Evolutionary conservation across 2,888 invertebrate genomes (phyloP).

Genomic region (Watsonalla cultraria): DNA sequence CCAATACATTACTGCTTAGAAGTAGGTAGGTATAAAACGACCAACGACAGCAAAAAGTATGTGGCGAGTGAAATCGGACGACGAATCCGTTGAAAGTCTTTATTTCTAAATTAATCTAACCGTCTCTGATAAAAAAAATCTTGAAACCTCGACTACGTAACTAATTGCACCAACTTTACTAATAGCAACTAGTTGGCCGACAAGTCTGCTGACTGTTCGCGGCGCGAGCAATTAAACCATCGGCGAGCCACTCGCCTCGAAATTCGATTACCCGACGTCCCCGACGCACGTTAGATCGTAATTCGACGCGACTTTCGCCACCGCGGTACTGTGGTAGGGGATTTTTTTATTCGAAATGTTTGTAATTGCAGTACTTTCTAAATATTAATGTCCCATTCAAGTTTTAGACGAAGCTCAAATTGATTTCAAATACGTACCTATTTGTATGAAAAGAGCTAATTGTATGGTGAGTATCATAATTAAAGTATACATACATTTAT

Average conservation of each 20-base stretch:
- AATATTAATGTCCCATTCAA: no score
- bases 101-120: neutral
- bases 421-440: no score
- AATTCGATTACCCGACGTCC: constrained; percentile 43
- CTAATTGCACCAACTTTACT: constrained; percentile 1
- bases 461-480: no score
- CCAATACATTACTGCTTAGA: no score
- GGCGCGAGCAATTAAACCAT: constrained; percentile 40
- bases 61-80: no score
- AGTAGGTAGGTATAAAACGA: no score
- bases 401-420: no score
- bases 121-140: neutral
- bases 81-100: neutral
- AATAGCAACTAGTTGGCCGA: constrained; percentile 16
- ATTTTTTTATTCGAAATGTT: constrained; percentile 18
- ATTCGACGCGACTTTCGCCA: constrained; percentile 43
- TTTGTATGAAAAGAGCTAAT: no score
- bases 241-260: constrained; percentile 30
- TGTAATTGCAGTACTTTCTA: neutral
- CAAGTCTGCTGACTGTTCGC: constrained; percentile 15
- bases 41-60: no score
- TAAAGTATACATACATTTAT: no score
- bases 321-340: constrained; percentile 30
- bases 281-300: constrained; percentile 45
- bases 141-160: neutral